Conservation (phyloP, 2,113 vertebrate species). For the Psilopsiagon aymara region DNA sequence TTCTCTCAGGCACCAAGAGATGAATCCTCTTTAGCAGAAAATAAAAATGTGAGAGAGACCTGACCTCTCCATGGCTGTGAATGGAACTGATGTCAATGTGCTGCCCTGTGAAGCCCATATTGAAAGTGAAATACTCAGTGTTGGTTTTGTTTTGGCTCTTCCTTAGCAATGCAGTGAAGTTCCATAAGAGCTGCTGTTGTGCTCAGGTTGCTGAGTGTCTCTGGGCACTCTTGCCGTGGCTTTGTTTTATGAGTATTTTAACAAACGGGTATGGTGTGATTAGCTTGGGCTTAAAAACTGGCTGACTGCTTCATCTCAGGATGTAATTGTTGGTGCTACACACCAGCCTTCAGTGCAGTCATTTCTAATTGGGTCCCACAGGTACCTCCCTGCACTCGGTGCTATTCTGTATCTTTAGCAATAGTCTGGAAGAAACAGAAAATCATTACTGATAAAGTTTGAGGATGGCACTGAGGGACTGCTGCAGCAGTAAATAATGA, state of each 20-base stretch:
- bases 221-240: background rate
- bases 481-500: conserved; percentile 39
- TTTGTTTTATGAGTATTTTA: background rate
- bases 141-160: background rate
- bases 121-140: background rate
- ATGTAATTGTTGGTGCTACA: background rate
- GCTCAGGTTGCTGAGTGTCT: background rate
- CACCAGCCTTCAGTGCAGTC: background rate
- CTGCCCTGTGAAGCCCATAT: background rate
- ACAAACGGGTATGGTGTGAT: background rate
- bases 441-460: conserved; percentile 64
- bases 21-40: background rate
- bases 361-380: conserved; percentile 52
- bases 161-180: background rate
- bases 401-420: background rate
- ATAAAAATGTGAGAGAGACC: background rate
- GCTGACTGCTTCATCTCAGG: background rate
- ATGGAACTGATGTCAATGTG: background rate
- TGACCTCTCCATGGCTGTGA: background rate
- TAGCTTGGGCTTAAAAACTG: background rate
- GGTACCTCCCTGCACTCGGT: background rate
- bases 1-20: background rate
- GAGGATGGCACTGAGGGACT: conserved; percentile 36
- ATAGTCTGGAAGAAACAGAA: conserved; percentile 39
- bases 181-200: background rate